phyloP scores from a whole-genome alignment of 2,113 vertebrate species.

The Nothoprocta perdicaria region DNA sequence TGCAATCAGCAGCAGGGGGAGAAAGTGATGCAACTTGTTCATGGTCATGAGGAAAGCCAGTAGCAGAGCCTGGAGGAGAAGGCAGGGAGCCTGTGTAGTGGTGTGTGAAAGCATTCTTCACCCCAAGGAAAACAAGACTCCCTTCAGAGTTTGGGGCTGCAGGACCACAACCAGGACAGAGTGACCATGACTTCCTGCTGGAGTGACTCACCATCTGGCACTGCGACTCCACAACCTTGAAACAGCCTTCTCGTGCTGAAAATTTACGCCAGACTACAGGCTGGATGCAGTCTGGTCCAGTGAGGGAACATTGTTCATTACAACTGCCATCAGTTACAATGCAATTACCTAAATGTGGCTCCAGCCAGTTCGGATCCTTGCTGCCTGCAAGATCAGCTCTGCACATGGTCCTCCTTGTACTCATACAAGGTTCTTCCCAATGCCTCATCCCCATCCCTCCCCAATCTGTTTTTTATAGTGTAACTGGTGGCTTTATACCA shows the following conservation, averaged over 20 bases:
- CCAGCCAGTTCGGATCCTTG: neutral
- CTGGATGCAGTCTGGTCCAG: fast-evolving
- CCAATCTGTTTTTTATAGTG: neutral
- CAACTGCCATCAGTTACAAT: neutral
- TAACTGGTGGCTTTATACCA: neutral
- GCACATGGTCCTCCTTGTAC: neutral
- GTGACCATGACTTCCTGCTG: fast-evolving
- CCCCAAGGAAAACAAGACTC: neutral
- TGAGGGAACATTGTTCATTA: fast-evolving
- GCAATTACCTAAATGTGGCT: neutral
- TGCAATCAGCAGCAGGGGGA: neutral
- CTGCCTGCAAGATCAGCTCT: neutral
- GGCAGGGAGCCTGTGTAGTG: no score
- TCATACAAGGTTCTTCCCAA: neutral
- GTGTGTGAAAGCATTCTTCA: neutral
- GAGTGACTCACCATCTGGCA: neutral
- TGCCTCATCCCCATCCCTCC: neutral
- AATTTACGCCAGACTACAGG: neutral
- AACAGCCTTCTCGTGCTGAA: neutral
- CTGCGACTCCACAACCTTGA: neutral
- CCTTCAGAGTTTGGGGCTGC: neutral
- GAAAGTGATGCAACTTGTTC: neutral
- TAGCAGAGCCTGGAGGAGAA: neutral
- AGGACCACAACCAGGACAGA: neutral
- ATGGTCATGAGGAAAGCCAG: fast-evolving